Evolutionary conservation across 1,140 invertebrate species (phyloP).

Genomic region (Hycleus phaleratus): DNA sequence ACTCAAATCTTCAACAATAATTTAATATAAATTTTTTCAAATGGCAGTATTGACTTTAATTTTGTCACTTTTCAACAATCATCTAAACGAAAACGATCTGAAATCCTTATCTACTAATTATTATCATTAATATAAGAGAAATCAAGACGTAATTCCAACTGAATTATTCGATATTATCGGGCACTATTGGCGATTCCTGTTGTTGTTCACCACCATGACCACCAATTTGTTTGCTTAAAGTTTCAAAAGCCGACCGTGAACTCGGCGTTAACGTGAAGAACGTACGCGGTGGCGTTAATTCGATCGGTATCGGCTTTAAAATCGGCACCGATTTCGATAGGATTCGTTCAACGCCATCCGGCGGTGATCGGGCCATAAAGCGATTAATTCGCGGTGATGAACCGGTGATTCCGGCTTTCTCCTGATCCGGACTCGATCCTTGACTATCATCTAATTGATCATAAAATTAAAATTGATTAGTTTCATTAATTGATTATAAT

Average conservation of each 20-base stretch:
- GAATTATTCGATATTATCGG: constrained; percentile 1
- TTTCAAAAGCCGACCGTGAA: constrained; percentile 70
- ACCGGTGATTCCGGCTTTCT: constrained; percentile 44
- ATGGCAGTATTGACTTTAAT: no score
- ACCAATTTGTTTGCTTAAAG: constrained; percentile 49
- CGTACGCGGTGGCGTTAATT: constrained; percentile 2
- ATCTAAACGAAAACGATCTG: no score
- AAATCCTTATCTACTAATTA: no score
- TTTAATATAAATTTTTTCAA: no score
- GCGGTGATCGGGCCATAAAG: constrained; percentile 73
- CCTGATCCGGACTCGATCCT: constrained; percentile 50
- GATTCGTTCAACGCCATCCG: constrained; percentile 78
- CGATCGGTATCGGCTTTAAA: constrained; percentile 4
- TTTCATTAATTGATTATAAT: no score
- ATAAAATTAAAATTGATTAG: no score
- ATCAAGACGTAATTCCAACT: no score
- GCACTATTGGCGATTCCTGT: constrained; percentile 30
- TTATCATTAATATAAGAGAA: no score
- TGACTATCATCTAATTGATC: constrained; percentile 41
- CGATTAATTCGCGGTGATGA: constrained; percentile 63
- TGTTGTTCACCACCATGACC: no score
- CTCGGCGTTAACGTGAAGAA: constrained; percentile 70
- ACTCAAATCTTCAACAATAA: no score
- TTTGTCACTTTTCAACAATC: no score
- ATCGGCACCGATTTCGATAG: constrained; percentile 52